A percentile compares a stretch with the other conserved stretches of the same genome.
Evolutionary conservation across 2,888 invertebrate species (phyloP).

Genomic region (Hirtodrosophila duncani): DNA sequence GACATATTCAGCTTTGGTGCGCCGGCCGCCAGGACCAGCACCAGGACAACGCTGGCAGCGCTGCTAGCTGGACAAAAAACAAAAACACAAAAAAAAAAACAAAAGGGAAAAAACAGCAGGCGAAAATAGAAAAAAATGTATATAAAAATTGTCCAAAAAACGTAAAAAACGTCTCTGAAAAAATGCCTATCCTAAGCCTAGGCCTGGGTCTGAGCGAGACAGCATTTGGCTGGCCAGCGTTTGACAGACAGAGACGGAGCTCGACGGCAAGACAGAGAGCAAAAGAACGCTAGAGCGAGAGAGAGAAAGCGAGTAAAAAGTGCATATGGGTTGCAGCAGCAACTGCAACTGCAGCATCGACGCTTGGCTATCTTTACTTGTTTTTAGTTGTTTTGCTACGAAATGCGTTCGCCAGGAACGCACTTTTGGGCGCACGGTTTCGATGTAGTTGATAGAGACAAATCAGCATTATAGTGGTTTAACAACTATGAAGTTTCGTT

Average conservation of each 20-base stretch:
- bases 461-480: no score
- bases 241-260: no score
- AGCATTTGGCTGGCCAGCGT: no score
- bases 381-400: conserved; percentile 64
- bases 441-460: no score
- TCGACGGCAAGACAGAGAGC: no score
- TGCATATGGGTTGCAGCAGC: conserved; percentile 8
- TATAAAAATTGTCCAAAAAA: conserved; percentile 38
- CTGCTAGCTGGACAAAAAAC: conserved; percentile 17
- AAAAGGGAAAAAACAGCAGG: conserved; percentile 20
- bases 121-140: conserved; percentile 39
- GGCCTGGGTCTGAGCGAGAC: conserved; percentile 19
- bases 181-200: conserved; percentile 27
- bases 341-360: conserved; percentile 11
- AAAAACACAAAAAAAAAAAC: conserved; percentile 16
- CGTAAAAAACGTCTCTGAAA: conserved; percentile 22
- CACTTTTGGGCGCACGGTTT: neutral
- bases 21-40: conserved; percentile 7
- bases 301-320: conserved; percentile 10
- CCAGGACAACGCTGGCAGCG: conserved; percentile 1
- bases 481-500: no score
- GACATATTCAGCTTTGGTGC: conserved; percentile 65
- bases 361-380: conserved; percentile 9
- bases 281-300: conserved; percentile 12
- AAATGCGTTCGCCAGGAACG: conserved; percentile 71